A percentile compares a stretch with the other conserved stretches of the same genome.
Evolutionary conservation across 2,113 vertebrate genomes (phyloP).

Genomic region (Archocentrus centrarchus): DNA sequence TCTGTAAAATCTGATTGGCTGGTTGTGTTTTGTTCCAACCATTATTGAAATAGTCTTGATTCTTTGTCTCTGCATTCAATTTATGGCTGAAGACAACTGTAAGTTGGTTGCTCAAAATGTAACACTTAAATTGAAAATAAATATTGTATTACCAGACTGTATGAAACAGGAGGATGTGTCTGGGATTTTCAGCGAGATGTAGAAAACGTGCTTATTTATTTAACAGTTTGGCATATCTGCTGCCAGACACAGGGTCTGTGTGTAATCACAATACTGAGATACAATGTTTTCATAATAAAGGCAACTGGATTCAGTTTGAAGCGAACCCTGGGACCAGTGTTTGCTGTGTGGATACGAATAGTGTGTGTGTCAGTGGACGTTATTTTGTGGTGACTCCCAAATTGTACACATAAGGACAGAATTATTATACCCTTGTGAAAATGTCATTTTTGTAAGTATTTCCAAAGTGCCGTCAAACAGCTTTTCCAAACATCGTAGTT

Average conservation of each 20-base stretch:
- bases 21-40: conserved; percentile 92
- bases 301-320: conserved; percentile 66
- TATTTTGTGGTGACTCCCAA: too few relatives aligned
- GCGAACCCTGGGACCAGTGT: conserved; percentile 30
- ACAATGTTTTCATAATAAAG: conserved; percentile 82
- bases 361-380: too few relatives aligned
- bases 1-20: conserved; percentile 92
- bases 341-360: not conserved
- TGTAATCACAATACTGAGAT: conserved; percentile 69
- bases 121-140: conserved; percentile 96
- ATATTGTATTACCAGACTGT: conserved; percentile 97
- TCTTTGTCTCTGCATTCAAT: conserved; percentile 90
- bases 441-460: too few relatives aligned
- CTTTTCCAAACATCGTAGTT: too few relatives aligned
- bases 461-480: too few relatives aligned
- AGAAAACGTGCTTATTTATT: conserved; percentile 74
- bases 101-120: conserved; percentile 97
- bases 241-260: conserved; percentile 65
- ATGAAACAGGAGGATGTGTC: conserved; percentile 88
- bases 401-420: too few relatives aligned
- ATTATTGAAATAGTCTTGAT: conserved; percentile 89
- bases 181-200: conserved; percentile 84
- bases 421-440: too few relatives aligned
- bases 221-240: conserved; percentile 58
- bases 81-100: conserved; percentile 96